These are phyloP conservation scores for Agrotis ipsilon DNA, from an alignment of 2,888 invertebrate species.

Conservation along the genomic window DNA sequence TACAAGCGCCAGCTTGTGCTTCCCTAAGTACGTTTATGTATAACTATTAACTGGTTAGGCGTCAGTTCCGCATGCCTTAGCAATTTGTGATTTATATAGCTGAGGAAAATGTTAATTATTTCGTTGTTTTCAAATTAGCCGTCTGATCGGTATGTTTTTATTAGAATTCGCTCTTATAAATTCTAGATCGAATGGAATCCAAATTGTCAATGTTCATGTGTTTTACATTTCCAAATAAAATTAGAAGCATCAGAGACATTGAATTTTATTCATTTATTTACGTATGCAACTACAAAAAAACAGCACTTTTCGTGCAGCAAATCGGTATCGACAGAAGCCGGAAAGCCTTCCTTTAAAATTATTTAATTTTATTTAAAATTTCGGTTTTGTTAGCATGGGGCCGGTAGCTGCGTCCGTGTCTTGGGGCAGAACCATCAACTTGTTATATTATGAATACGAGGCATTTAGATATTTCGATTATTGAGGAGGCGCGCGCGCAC, in stretches of 20 bases:
- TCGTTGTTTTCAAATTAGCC: constrained; percentile 16
- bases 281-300: neutral
- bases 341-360: constrained; percentile 54
- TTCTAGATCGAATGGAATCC: neutral
- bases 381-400: constrained; percentile 78
- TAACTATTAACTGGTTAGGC: constrained; percentile 50
- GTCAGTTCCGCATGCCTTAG: constrained; percentile 66
- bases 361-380: constrained; percentile 70
- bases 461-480: constrained; percentile 52
- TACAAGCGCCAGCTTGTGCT: constrained; percentile 48
- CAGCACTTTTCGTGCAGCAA: constrained; percentile 35
- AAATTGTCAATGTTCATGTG: neutral
- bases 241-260: neutral
- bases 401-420: constrained; percentile 83
- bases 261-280: neutral
- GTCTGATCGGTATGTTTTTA: neutral
- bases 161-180: neutral
- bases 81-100: constrained; percentile 60
- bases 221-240: neutral
- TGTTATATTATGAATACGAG: constrained; percentile 41
- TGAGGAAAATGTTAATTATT: constrained; percentile 23
- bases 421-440: constrained; percentile 68
- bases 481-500: constrained; percentile 64
- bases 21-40: constrained; percentile 58
- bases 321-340: constrained; percentile 43